Conservation (phyloP, 1,140 invertebrate species). For the Gonatopus flavifemur region DNA sequence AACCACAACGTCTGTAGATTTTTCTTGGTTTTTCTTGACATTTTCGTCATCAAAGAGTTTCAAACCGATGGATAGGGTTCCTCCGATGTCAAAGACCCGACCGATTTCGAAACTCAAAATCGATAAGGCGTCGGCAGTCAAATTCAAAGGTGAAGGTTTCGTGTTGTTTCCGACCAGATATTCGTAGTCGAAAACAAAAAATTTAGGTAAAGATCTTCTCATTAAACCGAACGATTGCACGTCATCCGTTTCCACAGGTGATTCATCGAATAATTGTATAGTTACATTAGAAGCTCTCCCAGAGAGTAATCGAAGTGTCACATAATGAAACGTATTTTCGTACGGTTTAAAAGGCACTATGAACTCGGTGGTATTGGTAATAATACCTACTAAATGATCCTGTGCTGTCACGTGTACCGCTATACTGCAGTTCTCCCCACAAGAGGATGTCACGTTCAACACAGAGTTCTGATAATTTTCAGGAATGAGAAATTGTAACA, state of each 20-base stretch:
- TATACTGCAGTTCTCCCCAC: slow-evolving; percentile 41
- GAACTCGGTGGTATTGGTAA: slow-evolving; percentile 31
- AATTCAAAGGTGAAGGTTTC: slow-evolving; percentile 65
- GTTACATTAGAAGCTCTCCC: slow-evolving; percentile 39
- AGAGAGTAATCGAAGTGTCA: slow-evolving; percentile 36
- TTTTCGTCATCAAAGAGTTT: slow-evolving; percentile 63
- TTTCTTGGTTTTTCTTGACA: slow-evolving; percentile 55
- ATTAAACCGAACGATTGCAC: slow-evolving; percentile 53
- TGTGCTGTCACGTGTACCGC: slow-evolving; percentile 36
- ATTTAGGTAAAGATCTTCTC: slow-evolving; percentile 68
- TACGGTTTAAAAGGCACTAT: slow-evolving; percentile 59
- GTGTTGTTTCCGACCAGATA: slow-evolving; percentile 62
- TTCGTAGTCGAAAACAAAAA: slow-evolving; percentile 73
- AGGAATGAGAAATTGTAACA: slow-evolving; percentile 41
- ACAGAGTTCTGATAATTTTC: slow-evolving; percentile 21
- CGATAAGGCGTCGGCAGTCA: slow-evolving; percentile 63
- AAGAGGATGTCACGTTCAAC: slow-evolving; percentile 36
- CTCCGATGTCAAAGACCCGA: slow-evolving; percentile 70
- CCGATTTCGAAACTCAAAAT: slow-evolving; percentile 67
- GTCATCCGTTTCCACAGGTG: not conserved
- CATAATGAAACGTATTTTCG: slow-evolving; percentile 63
- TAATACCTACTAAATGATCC: slow-evolving; percentile 19
- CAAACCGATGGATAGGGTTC: slow-evolving; percentile 66
- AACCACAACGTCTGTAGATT: slow-evolving; percentile 37
- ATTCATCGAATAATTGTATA: slow-evolving; percentile 3